These are phyloP conservation scores for Tachysurus fulvidraco DNA, from an alignment of 2,113 vertebrate species.

Conservation along the genomic window DNA sequence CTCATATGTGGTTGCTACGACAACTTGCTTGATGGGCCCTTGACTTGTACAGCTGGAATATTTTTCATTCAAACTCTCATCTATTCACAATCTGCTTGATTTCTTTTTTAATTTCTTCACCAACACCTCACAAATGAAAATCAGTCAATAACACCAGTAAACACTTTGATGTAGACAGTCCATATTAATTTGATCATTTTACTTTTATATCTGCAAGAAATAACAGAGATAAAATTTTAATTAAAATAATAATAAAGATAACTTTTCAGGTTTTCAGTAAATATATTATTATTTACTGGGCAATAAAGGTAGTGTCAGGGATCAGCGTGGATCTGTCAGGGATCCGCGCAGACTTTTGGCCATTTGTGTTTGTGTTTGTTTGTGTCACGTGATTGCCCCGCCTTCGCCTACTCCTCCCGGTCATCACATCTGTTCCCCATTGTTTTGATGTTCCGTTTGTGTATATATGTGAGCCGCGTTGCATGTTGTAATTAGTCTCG, in stretches of 20 bases:
- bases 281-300: neutral
- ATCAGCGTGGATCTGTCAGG: no score
- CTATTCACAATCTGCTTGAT: slow-evolving; percentile 38
- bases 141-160: slow-evolving; percentile 10
- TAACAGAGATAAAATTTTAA: neutral
- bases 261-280: neutral
- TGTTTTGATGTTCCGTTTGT: no score
- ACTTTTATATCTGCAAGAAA: neutral
- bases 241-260: neutral
- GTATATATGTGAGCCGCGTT: no score
- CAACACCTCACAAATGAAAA: neutral
- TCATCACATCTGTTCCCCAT: no score
- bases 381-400: no score
- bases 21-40: slow-evolving; percentile 41
- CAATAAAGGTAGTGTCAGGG: no score
- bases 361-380: no score
- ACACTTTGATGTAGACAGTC: neutral
- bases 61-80: slow-evolving; percentile 37
- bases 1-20: slow-evolving; percentile 40
- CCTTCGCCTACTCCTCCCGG: no score
- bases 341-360: no score
- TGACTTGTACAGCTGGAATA: slow-evolving; percentile 34
- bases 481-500: no score
- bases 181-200: neutral
- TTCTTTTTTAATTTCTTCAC: slow-evolving; percentile 32